phyloP scores from a whole-genome alignment of 1,140 invertebrate genomes.

The Sycophaga agraensis region DNA sequence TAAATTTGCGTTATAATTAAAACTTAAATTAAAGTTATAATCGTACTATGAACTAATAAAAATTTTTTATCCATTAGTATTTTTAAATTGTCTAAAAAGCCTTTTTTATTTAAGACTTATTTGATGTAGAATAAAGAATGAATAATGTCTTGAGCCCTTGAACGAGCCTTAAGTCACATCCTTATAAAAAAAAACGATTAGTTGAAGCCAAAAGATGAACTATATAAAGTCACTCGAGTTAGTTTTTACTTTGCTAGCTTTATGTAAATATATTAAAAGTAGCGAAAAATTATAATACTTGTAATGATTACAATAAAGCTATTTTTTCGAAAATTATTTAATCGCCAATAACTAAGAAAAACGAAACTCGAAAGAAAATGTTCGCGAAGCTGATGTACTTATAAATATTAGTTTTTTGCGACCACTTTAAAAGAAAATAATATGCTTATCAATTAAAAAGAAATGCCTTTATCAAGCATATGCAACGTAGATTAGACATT shows the following conservation, averaged over 20 bases:
- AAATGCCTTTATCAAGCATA: slow-evolving; percentile 5
- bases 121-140: too few species aligned
- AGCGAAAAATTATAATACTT: neutral
- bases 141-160: too few species aligned
- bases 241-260: slow-evolving; percentile 2
- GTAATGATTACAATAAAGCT: slow-evolving; percentile 1
- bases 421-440: neutral
- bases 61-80: neutral
- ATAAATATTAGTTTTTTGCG: slow-evolving; percentile 5
- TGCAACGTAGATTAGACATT: neutral
- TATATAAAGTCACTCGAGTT: slow-evolving; percentile 5
- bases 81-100: neutral
- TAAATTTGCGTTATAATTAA: neutral
- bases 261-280: neutral
- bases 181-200: neutral
- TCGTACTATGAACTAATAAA: neutral
- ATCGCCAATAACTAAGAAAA: neutral
- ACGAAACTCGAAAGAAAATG: neutral
- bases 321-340: slow-evolving; percentile 19
- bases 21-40: neutral
- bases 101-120: too few species aligned
- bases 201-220: neutral
- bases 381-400: slow-evolving; percentile 7
- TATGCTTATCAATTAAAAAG: neutral
- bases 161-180: neutral